These are phyloP conservation scores for Pseudomyrmex dendroicus DNA, from an alignment of 1,140 invertebrate species.

Conservation along the genomic window DNA sequence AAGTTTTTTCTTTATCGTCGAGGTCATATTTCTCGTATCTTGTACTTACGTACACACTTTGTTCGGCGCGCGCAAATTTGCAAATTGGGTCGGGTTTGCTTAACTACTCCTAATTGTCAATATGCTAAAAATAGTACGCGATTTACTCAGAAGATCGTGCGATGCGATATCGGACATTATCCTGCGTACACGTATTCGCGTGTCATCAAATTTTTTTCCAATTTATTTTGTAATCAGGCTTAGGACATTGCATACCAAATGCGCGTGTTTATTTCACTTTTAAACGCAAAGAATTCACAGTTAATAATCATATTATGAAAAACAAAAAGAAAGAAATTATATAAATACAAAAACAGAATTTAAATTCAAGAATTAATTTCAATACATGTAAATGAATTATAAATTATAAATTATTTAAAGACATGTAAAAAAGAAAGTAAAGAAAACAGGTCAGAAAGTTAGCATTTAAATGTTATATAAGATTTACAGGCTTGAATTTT, in stretches of 20 bases:
- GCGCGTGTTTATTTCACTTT: background rate
- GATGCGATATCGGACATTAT: constrained; percentile 7
- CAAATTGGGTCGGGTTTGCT: constrained; percentile 46
- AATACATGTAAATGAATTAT: too few relatives aligned
- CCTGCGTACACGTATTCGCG: background rate
- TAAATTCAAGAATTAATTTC: too few relatives aligned
- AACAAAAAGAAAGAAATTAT: background rate
- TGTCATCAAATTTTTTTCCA: background rate
- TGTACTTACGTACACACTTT: background rate
- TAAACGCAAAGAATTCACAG: background rate
- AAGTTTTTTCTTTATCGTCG: background rate
- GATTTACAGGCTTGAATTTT: too few relatives aligned
- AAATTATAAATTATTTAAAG: too few relatives aligned
- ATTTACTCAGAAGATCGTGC: constrained; percentile 44
- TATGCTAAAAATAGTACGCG: constrained; percentile 43
- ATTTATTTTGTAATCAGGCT: background rate
- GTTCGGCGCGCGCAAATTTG: constrained; percentile 17
- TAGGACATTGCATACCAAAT: background rate
- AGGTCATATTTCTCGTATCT: background rate
- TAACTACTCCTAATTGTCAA: constrained; percentile 38
- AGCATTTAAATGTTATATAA: too few relatives aligned
- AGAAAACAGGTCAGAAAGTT: too few relatives aligned
- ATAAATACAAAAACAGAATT: too few relatives aligned
- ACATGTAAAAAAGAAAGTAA: too few relatives aligned
- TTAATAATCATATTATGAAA: background rate